A percentile compares a stretch with the other conserved stretches of the same genome.
Evolutionary conservation across 2,888 invertebrate genomes (phyloP).

Genomic region (Opisthograptis luteolata): DNA sequence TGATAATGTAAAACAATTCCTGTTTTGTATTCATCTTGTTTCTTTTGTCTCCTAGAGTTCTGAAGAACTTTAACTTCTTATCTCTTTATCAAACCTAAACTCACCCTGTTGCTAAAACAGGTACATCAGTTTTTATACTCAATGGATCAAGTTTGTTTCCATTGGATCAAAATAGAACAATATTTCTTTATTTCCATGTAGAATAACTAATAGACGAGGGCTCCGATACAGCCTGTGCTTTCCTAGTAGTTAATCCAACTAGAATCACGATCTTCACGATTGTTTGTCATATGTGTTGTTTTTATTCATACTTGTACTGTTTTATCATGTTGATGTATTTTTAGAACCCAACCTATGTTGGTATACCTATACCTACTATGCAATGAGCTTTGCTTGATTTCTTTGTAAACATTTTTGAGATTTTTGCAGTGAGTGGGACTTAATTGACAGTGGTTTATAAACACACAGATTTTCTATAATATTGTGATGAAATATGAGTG

Average conservation of each 20-base stretch:
- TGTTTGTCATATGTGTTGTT: constrained; percentile 76
- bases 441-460: constrained; percentile 27
- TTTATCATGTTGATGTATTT: constrained; percentile 80
- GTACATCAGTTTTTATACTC: background rate
- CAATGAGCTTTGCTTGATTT: constrained; percentile 66
- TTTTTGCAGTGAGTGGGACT: constrained; percentile 37
- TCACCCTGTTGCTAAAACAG: background rate
- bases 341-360: constrained; percentile 62
- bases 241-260: constrained; percentile 53
- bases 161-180: background rate
- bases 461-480: constrained; percentile 22
- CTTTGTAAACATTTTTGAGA: constrained; percentile 69
- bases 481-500: constrained; percentile 54
- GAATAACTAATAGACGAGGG: background rate
- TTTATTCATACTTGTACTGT: constrained; percentile 70
- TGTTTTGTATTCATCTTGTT: constrained; percentile 13
- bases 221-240: background rate
- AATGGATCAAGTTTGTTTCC: constrained; percentile 6
- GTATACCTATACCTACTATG: constrained; percentile 53
- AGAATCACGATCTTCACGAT: constrained; percentile 67
- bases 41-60: constrained; percentile 6
- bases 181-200: background rate
- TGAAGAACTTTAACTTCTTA: background rate
- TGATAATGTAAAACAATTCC: constrained; percentile 1
- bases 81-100: background rate